phyloP scores from a whole-genome alignment of 1,140 invertebrate genomes.

The Leptopilina boulardi region DNA sequence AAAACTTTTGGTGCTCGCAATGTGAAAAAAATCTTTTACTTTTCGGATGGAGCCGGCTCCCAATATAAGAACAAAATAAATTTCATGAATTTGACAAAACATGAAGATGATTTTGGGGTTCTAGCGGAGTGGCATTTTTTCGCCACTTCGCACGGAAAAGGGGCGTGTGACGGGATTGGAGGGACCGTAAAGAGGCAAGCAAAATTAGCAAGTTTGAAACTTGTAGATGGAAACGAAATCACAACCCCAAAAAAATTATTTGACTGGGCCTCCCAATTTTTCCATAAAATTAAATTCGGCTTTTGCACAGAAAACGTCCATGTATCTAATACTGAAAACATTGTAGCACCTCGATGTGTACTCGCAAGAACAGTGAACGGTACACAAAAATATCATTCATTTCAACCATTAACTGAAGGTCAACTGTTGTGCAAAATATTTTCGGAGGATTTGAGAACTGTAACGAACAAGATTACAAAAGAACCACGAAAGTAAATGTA shows the following conservation, averaged over 20 bases:
- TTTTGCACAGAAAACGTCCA: constrained; percentile 21
- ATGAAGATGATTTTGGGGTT: constrained; percentile 50
- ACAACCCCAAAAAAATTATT: constrained; percentile 25
- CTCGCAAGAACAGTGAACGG: constrained; percentile 1
- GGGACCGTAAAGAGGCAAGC: constrained; percentile 42
- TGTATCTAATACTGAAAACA: not conserved
- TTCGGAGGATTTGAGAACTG: not conserved
- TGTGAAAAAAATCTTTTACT: constrained; percentile 30
- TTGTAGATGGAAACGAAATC: constrained; percentile 21
- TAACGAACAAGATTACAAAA: not conserved
- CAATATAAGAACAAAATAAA: constrained; percentile 22
- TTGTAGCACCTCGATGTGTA: not conserved
- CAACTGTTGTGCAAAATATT: not conserved
- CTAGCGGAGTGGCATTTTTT: constrained; percentile 36
- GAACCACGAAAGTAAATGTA: constrained; percentile 29
- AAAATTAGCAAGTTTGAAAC: constrained; percentile 37
- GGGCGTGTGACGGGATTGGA: constrained; percentile 41
- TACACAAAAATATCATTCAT: constrained; percentile 34
- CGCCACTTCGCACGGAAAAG: constrained; percentile 21
- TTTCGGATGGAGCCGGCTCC: constrained; percentile 5
- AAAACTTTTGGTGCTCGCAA: constrained; percentile 23
- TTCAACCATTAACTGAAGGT: not conserved
- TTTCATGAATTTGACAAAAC: constrained; percentile 13
- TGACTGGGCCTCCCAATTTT: not conserved
- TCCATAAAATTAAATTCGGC: not conserved